Percentiles rank a stretch among this genome's conserved stretches.
phyloP scores from a whole-genome alignment of 2,797 vertebrate species.

The Brotula barbata region DNA sequence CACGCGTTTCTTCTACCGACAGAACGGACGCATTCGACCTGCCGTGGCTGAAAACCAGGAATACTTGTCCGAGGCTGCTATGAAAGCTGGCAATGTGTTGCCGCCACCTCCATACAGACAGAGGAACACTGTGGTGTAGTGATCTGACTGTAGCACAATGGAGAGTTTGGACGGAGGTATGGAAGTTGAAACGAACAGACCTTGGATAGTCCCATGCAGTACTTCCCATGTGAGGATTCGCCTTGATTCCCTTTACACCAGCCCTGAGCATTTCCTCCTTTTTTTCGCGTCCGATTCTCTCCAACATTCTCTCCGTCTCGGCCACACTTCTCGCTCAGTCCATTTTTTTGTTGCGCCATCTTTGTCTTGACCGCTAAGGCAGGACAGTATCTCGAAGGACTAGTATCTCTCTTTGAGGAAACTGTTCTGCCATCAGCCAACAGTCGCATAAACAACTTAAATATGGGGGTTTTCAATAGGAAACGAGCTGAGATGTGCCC shows the following conservation, averaged over 20 bases:
- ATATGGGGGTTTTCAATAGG: neutral
- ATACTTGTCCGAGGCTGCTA: conserved; percentile 96
- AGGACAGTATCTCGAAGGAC: conserved; percentile 19
- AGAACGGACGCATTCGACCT: conserved; percentile 96
- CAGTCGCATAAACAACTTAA: conserved; percentile 28
- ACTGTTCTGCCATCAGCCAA: conserved; percentile 28
- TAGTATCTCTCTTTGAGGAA: conserved; percentile 33
- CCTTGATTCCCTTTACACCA: conserved; percentile 63
- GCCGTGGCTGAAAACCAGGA: conserved; percentile 98
- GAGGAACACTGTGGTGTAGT: conserved; percentile 97
- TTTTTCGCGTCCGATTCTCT: conserved; percentile 50
- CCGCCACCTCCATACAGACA: conserved; percentile 98
- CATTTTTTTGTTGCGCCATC: conserved; percentile 28
- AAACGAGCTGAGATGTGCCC: conserved; percentile 38
- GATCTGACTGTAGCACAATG: conserved; percentile 84
- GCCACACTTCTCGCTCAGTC: conserved; percentile 37
- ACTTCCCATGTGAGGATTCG: conserved; percentile 40
- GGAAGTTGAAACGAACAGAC: conserved; percentile 37
- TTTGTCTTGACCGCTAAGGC: conserved; percentile 18
- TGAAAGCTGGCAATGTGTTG: conserved; percentile 94
- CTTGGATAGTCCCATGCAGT: conserved; percentile 46
- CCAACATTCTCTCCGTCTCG: conserved; percentile 50
- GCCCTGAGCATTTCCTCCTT: conserved; percentile 55
- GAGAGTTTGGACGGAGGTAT: conserved; percentile 33
- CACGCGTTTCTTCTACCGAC: conserved; percentile 98